Evolutionary conservation across 2,113 vertebrate genomes (phyloP).

Genomic region (Corythoichthys intestinalis): DNA sequence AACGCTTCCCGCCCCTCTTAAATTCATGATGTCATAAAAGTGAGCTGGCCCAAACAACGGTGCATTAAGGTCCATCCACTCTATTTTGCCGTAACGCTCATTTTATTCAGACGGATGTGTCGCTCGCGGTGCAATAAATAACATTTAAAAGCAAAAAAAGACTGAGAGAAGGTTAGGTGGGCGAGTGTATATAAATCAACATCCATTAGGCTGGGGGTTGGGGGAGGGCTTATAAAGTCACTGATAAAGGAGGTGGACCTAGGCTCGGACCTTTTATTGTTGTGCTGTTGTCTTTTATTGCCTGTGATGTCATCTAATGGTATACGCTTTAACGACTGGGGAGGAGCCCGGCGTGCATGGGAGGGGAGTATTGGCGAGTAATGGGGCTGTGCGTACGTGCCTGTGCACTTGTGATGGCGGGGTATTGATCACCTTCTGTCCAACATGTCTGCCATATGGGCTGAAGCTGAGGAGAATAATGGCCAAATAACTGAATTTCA

Average conservation of each 20-base stretch:
- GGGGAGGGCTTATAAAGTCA: conserved; percentile 61
- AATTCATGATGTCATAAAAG: conserved; percentile 64
- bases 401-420: conserved; percentile 29
- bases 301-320: conserved; percentile 75
- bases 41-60: conserved; percentile 27
- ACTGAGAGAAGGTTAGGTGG: conserved; percentile 36
- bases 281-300: conserved; percentile 72
- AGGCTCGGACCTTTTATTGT: conserved; percentile 63
- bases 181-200: conserved; percentile 68
- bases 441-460: conserved; percentile 13
- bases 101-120: conserved; percentile 54
- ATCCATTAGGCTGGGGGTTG: conserved; percentile 57
- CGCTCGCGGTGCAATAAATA: conserved; percentile 62
- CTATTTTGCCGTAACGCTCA: conserved; percentile 48
- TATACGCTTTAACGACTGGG: conserved; percentile 62
- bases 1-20: conserved; percentile 23
- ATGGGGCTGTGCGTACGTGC: conserved; percentile 32
- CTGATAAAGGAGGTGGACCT: conserved; percentile 67
- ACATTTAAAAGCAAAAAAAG: conserved; percentile 17
- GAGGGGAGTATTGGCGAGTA: conserved; percentile 51
- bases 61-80: conserved; percentile 36
- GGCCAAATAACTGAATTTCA: conserved; percentile 1
- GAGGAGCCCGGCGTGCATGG: conserved; percentile 51
- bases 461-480: conserved; percentile 16
- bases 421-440: conserved; percentile 53